These are phyloP conservation scores for Heterodera filipjevi DNA, from an alignment of 2,888 invertebrate genomes.

Conservation along the genomic window DNA sequence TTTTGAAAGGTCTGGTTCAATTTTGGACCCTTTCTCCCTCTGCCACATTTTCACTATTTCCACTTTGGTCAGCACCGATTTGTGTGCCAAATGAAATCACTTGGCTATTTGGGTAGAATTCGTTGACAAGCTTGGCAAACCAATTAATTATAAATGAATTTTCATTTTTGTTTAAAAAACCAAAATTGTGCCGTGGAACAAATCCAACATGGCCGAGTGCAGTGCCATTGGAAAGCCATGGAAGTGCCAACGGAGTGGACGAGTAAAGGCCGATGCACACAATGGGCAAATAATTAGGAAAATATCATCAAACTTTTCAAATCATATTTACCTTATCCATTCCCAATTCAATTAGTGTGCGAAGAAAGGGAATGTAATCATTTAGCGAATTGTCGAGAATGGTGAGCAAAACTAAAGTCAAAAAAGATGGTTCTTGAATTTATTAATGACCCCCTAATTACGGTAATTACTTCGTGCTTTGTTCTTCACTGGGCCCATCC, in stretches of 20 bases:
- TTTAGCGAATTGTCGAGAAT: conserved; percentile 25
- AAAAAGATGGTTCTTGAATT: too few species aligned
- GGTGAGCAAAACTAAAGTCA: conserved; percentile 22
- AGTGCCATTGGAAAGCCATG: conserved; percentile 22
- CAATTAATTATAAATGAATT: background rate
- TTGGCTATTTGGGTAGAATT: conserved; percentile 16
- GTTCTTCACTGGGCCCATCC: background rate
- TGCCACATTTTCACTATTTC: conserved; percentile 6
- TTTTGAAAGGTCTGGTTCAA: background rate
- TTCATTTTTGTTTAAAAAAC: background rate
- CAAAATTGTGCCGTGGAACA: conserved; percentile 2
- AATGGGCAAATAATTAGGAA: conserved; percentile 7
- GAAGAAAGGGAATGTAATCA: conserved; percentile 25
- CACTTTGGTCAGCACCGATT: conserved; percentile 26
- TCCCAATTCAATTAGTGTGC: conserved; percentile 15
- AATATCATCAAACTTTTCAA: background rate
- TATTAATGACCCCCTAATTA: too few species aligned
- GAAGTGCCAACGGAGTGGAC: conserved; percentile 23
- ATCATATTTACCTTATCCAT: conserved; percentile 3
- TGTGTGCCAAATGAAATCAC: conserved; percentile 25
- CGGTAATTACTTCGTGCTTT: background rate
- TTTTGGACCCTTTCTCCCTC: background rate
- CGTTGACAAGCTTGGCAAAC: conserved; percentile 11
- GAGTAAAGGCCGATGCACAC: conserved; percentile 25
- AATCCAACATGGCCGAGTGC: background rate